Base-by-base conservation (phyloP, 1,140 invertebrate genomes). In the Augochlora pura region DNA sequence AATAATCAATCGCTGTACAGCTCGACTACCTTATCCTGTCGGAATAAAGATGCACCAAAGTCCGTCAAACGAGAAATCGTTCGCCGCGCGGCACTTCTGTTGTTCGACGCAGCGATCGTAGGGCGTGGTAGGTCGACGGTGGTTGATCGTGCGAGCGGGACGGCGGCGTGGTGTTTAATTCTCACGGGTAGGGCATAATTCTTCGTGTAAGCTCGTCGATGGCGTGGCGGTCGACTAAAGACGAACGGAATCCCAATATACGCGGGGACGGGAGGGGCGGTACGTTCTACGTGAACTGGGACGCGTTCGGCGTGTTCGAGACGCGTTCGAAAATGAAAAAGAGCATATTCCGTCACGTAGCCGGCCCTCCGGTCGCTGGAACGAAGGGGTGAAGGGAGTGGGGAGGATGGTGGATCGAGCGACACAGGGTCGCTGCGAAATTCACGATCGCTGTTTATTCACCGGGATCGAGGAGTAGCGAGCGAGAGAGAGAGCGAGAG, bases 361-460 rank as follows among this genome's bases (percentile, higher is more conserved):
- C 49, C 49, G 42, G 10, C 42, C 42, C 42, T 46, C 42, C 42
- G 10, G 42, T 4, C 42, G 54, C n/a, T n/a, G 21, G 18, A n/a
- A n/a, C 52, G 21, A n/a, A 7, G n/a, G n/a, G 54, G 54, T 6
- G 0, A 1, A 6, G 21, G 18, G 21, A 9, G 39, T 16, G 18
- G 0, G 21, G 6, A 8, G 14, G 49, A 21, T 52, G 38, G 2
- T 14, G 52, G 18, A n/a, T 9, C 6, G 54, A 21, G 9, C n/a
- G 54, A 2, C 54, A 21, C 0, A 57, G 54, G 63, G 67, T 84
- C 73, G 73, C 83, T 77, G 83, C 77, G 72, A 57, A 57, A 57
- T 57, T 57, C 54, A 57, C 68, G 72, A 85, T 69, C 72, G 77
- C 80, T 84, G 77, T 81, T 85, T 81, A 80, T 81, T 76, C 72